Conservation (phyloP, 2,888 invertebrate genomes). For the Camptogramma bilineatum region DNA sequence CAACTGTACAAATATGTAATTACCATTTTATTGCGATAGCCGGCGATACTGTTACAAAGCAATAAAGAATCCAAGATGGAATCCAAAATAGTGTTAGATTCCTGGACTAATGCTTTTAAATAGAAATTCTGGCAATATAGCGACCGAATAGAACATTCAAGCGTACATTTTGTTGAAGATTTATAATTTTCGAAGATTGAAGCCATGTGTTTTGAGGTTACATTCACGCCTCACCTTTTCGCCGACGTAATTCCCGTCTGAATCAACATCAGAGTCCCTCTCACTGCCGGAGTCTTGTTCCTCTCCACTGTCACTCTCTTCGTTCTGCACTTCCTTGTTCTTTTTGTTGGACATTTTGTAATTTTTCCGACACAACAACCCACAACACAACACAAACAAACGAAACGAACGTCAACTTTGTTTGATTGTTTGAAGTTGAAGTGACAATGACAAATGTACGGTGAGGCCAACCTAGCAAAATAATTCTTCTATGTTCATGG, state of each 20-base stretch:
- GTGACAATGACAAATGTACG: background rate
- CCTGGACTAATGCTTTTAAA: background rate
- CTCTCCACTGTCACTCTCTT: conserved; percentile 78
- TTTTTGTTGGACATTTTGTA: conserved; percentile 76
- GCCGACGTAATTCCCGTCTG: conserved; percentile 82
- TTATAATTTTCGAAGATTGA: background rate
- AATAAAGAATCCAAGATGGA: background rate
- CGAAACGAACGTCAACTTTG: conserved; percentile 14
- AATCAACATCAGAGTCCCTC: conserved; percentile 78
- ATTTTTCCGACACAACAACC: conserved; percentile 25
- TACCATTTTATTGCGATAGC: background rate
- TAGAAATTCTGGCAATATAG: background rate
- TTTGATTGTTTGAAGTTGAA: background rate
- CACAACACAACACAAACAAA: conserved; percentile 33
- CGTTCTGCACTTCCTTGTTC: conserved; percentile 70
- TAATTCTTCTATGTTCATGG: background rate
- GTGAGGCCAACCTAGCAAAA: background rate
- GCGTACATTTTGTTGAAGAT: background rate
- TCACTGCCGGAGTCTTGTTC: conserved; percentile 73
- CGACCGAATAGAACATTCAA: background rate
- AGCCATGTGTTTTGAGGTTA: conserved; percentile 78
- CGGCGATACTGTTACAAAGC: background rate
- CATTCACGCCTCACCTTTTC: conserved; percentile 77
- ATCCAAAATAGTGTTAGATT: background rate
- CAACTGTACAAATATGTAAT: background rate